A percentile compares a stretch with the other conserved stretches of the same genome.
These are phyloP conservation scores for Hoplias malabaricus DNA, from an alignment of 2,113 vertebrate genomes.

Conservation along the genomic window DNA sequence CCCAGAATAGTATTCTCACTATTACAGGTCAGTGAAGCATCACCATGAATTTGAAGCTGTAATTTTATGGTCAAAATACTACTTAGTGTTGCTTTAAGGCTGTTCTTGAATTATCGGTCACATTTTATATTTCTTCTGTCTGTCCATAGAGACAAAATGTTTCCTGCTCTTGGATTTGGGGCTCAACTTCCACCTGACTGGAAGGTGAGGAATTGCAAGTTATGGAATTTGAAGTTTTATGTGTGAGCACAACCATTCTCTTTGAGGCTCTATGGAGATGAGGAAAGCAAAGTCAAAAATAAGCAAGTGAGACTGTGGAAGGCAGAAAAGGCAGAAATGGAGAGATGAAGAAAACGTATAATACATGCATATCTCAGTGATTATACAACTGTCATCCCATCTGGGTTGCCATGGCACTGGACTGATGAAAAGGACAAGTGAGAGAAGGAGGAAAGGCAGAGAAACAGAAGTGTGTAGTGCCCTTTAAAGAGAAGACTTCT, in stretches of 20 bases:
- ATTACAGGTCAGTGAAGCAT: too few relatives aligned
- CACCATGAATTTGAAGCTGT: too few relatives aligned
- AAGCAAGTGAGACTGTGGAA: background rate
- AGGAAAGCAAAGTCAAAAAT: conserved; percentile 13
- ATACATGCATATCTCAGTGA: conserved; percentile 71
- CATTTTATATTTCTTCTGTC: conserved; percentile 66
- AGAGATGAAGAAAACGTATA: conserved; percentile 56
- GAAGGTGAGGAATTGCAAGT: conserved; percentile 89
- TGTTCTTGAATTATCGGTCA: conserved; percentile 18
- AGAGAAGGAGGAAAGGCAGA: conserved; percentile 35
- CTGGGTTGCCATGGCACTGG: conserved; percentile 76
- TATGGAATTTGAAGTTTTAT: conserved; percentile 12
- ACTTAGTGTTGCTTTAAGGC: background rate
- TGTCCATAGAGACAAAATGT: conserved; percentile 91
- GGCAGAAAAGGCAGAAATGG: conserved; percentile 27
- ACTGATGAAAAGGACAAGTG: conserved; percentile 73
- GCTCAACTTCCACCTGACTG: conserved; percentile 97
- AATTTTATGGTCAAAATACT: background rate
- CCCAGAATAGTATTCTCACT: too few relatives aligned
- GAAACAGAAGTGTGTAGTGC: conserved; percentile 4
- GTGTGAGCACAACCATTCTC: background rate
- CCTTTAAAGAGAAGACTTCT: conserved; percentile 31
- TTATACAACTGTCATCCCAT: conserved; percentile 76
- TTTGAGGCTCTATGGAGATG: conserved; percentile 5
- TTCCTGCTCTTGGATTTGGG: conserved; percentile 96